Evolutionary conservation across 2,113 vertebrate genomes (phyloP), one percentile per base, ranked within the genome.

Genomic region (Petrocephalus microphthalmus): DNA sequence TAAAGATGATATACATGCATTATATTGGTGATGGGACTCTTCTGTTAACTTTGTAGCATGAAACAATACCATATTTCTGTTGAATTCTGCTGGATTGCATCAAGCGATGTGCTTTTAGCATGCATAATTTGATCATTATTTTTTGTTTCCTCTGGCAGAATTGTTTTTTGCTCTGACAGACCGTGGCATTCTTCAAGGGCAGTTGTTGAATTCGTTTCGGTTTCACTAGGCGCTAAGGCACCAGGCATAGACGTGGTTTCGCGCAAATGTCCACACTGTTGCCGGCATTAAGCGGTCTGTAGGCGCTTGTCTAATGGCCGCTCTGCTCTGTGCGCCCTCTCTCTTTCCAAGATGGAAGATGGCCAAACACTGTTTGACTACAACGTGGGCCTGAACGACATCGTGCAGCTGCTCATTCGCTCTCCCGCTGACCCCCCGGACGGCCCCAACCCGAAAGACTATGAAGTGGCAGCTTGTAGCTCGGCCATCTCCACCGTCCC

Each of bases 361-460:
- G 98, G 98, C 91, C 98, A 99, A 92, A 99, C 98, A 53, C 96
- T 99, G 90, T 99, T 98, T 94, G 98, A 99, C 94, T 99, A 99
- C 92, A 97, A 98, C 90, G 98, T 99, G 91, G 98, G 98, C 91
- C 96, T 99, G 91, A 99, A 99, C 90, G 98, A 99, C 94, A 99
- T 99, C 91, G 96, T 99, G 93, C 98, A 99, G 94, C 96, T 99
- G 91, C 95, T 99, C 89, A 98, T 98, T 92, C 98, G 98, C 88
- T 96, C 97, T 64, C 96, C 97, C 87, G 94, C 96, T 19, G 97
- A 98, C 92, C 92, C 96, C 92, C 94, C 96, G 51, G 94, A 97
- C 83, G 94, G 95, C 90, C 95, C 96, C 87, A 91, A 92, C 91
- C 88, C 94, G 92, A 95, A 96, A 94, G 96, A 96, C 92, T 91